A percentile compares a stretch with the other conserved stretches of the same genome.
phyloP scores from a whole-genome alignment of 2,113 vertebrate genomes.

The Mobula hypostoma region DNA sequence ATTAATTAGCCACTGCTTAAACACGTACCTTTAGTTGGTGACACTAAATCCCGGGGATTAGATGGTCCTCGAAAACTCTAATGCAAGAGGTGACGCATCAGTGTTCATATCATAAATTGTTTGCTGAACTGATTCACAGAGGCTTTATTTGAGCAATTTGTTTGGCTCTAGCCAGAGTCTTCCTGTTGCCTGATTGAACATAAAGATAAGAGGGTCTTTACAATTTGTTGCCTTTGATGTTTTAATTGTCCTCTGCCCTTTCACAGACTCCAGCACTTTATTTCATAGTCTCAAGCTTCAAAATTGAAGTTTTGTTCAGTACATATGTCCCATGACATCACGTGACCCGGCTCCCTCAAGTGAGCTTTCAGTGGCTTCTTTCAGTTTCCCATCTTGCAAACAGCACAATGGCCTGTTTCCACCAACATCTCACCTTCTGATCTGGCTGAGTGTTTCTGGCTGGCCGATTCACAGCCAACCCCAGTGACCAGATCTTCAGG shows the following conservation, averaged over 20 bases:
- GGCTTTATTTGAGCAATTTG: neutral
- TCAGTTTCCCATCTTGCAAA: neutral
- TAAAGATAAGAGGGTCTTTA: neutral
- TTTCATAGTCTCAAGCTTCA: neutral
- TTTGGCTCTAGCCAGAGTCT: neutral
- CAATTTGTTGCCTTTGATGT: slow-evolving; percentile 8
- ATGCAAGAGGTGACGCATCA: neutral
- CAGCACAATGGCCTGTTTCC: neutral
- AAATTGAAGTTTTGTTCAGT: neutral
- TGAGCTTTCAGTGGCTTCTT: neutral
- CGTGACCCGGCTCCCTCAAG: neutral
- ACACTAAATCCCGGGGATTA: slow-evolving; percentile 21
- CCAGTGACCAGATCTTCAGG: too few species aligned
- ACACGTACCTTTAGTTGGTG: neutral
- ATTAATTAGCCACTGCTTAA: neutral
- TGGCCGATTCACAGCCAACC: too few species aligned
- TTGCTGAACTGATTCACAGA: neutral
- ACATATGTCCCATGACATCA: neutral
- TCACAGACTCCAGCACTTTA: neutral
- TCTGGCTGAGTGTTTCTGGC: neutral
- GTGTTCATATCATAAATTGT: neutral
- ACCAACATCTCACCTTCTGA: neutral
- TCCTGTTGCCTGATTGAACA: neutral
- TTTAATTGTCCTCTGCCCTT: slow-evolving; percentile 17
- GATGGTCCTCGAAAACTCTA: neutral